These are phyloP conservation scores for Delphinapterus leucas DNA, from an alignment of 2,113 vertebrate genomes.

Conservation along the genomic window DNA sequence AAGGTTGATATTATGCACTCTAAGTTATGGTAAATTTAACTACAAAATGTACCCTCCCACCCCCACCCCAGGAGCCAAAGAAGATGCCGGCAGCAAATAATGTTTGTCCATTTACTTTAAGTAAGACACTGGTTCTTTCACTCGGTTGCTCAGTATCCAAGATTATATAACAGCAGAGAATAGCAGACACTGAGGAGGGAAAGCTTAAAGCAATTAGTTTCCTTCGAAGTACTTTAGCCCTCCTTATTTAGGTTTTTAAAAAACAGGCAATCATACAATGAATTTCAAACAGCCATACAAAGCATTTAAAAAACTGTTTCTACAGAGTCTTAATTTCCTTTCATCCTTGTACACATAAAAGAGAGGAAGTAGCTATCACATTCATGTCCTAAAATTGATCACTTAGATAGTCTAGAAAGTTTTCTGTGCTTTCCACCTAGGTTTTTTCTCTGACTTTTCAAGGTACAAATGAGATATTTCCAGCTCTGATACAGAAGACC, in stretches of 20 bases:
- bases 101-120: conserved; percentile 78
- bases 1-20: conserved; percentile 13
- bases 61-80: conserved; percentile 44
- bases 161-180: conserved; percentile 80
- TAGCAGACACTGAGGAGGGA: conserved; percentile 71
- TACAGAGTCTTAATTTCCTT: conserved; percentile 48
- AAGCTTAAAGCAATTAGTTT: conserved; percentile 80
- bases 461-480: neutral
- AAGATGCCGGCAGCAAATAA: conserved; percentile 68
- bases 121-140: conserved; percentile 76
- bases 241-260: conserved; percentile 73
- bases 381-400: conserved; percentile 42
- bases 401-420: conserved; percentile 51
- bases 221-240: conserved; percentile 67
- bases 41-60: conserved; percentile 54
- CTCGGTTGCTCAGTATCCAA: conserved; percentile 71
- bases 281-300: conserved; percentile 59
- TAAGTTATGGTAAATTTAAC: conserved; percentile 12
- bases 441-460: conserved; percentile 26
- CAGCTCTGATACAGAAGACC: conserved; percentile 55
- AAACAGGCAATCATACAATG: conserved; percentile 73
- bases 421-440: conserved; percentile 31
- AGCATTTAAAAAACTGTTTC: conserved; percentile 55
- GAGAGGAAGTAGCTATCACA: conserved; percentile 13
- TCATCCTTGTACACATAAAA: conserved; percentile 24